Evolutionary conservation across 35 echinoderm and acorn worm genomes (phyloP).

Genomic region (Heliocidaris tuberculata): DNA sequence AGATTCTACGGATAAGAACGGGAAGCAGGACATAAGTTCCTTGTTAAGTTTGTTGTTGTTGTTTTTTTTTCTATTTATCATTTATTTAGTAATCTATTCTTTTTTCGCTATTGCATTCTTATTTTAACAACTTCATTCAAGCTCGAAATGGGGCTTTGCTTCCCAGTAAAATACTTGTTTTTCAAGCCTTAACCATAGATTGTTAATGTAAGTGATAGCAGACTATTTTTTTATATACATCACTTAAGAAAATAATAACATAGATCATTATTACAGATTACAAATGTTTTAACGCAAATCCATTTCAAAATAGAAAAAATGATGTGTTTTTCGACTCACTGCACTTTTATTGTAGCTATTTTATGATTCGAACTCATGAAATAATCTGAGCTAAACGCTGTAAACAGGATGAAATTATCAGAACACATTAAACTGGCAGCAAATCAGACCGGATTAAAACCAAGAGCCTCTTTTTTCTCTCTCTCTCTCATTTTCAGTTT

Average conservation of each 20-base stretch:
- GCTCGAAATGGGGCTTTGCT: too few relatives aligned
- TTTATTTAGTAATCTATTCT: background rate
- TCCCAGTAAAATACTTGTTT: too few relatives aligned
- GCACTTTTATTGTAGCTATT: background rate
- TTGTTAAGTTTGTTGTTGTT: background rate
- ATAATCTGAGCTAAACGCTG: background rate
- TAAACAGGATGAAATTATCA: background rate
- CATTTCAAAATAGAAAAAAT: background rate
- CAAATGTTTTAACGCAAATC: background rate
- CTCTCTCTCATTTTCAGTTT: background rate
- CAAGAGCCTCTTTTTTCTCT: background rate
- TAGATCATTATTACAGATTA: background rate
- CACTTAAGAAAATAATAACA: background rate
- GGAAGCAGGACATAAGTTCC: background rate
- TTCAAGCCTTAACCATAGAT: too few relatives aligned
- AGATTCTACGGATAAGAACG: constrained; percentile 53
- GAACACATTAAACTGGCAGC: background rate
- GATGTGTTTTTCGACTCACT: background rate
- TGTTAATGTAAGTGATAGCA: background rate
- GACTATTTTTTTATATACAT: background rate
- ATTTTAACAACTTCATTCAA: background rate
- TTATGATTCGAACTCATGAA: background rate
- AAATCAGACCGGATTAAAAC: background rate
- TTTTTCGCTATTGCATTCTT: background rate
- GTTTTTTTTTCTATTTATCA: background rate